Evolutionary conservation across 2,888 invertebrate species (phyloP), one percentile per base, ranked within the genome.

Genomic region (Polymixis flavicincta): DNA sequence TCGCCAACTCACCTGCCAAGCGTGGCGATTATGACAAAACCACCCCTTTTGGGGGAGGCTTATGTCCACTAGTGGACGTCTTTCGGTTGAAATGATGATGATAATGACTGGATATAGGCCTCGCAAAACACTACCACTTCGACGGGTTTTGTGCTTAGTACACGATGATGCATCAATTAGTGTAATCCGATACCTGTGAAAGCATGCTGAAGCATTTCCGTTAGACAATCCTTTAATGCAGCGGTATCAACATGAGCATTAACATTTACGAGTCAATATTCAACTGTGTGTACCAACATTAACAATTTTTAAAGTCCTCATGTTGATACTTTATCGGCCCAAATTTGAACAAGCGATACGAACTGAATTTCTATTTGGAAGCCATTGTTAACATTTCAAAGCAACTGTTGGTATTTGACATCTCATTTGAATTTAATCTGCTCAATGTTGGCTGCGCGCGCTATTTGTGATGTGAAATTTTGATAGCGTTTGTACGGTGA

Each of bases 401-500:
- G 80, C 83, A 72, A 79, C 80, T 85, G 86, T 85, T 86, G 85
- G 86, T 85, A 87, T 80, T 79, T 83, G 87, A 87, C 85, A 87
- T 86, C 81, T 86, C 85, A 87, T 86, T 87, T 86, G 83, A 87
- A 86, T 86, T 87, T 83, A 86, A 85, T 86, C 85, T 85, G 81
- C 73, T 87, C 79, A 78, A 87, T 85, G 84, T 72, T 84, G 86
- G 85, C 86, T 70, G 79, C 69, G 83, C 75, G 76, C 77, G 65
- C 78, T 78, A 78, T 78, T 85, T 85, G 81, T 79, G 76, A 85
- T 83, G 72, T 76, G 78, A 81, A 78, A 75, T 69, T 81, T 82
- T 86, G 82, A 85, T 85, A 86, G 61, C 57, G 67, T 80, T 76
- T 76, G 73, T 77, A 65, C 52, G 37, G 65, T 70, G 82, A 82